Evolutionary conservation across 2,113 vertebrate species (phyloP), one percentile per base, ranked within the genome.

Genomic region (Elgaria multicarinata): DNA sequence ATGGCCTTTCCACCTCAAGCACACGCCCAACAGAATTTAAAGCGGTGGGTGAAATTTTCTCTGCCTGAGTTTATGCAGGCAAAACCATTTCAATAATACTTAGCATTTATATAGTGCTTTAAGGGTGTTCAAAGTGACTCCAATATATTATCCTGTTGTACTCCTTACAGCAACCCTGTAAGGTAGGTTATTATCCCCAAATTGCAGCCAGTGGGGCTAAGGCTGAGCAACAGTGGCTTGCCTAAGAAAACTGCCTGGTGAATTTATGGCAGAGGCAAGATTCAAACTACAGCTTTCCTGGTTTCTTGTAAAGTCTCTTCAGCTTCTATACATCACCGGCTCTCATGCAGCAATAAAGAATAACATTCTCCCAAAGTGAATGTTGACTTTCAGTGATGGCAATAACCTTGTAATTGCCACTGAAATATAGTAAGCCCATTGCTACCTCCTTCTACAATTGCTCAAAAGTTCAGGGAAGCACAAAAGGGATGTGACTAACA

Each of bases 1-100:
- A 28, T 26, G 6, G 18, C 9, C 83, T 90, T 94, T 91, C 77
- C 87, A 33, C 55, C 46, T 62, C 66, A 53, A 90, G n/a, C 44
- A 55, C 39, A 50, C 3, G 14, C 58, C 12, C 72, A 75, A 20
- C 9, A 86, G 75, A 39, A 46, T 80, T 31, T 93, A 88, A 18
- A 0, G 3, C 62, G 26, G 20, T 36, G 10, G 69, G n/a, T 42
- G 24, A 6, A 6, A 87, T 88, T 84, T 26, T 22, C 89, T 76
- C 79, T 26, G 9, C 28, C 26, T 7, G 33, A 5, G 77, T 89
- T 91, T 66, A 46, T 83, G 33, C 55, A 58, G n/a, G 9, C 20
- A 28, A 86, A 33, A 46, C 2, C 9, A 64, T 77, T n/a, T 77
- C 46, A 20, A 46, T 64, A 44, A 86, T 86, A 76, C 2, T 64